A percentile compares a stretch with the other conserved stretches of the same genome.
phyloP scores from a whole-genome alignment of 2,113 vertebrate species.

The Bubo bubo region DNA sequence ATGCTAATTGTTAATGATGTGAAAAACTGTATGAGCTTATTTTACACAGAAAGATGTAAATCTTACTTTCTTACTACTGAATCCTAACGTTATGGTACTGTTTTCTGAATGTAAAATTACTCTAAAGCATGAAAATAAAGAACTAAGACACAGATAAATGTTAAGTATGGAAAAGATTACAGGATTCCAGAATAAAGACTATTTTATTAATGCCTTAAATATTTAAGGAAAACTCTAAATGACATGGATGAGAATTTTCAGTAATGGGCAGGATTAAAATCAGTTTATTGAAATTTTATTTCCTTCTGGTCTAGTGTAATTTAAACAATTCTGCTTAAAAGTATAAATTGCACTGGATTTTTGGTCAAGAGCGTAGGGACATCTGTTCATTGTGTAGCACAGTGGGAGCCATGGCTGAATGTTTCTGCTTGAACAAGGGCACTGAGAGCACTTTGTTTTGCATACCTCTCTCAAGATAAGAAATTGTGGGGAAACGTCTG shows the following conservation, averaged over 20 bases:
- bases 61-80: neutral
- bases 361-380: neutral
- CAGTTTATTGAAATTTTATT: neutral
- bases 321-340: neutral
- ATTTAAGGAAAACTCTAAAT: neutral
- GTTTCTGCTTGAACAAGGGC: neutral
- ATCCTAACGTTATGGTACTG: neutral
- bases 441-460: neutral
- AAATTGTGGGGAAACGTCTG: neutral
- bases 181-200: neutral
- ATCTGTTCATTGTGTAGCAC: neutral
- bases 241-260: neutral
- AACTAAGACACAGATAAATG: neutral
- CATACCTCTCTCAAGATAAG: slow-evolving; percentile 3
- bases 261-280: neutral
- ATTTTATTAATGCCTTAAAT: neutral
- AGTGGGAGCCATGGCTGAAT: neutral
- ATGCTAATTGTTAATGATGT: neutral
- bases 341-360: neutral
- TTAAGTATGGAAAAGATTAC: neutral
- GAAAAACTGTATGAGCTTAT: neutral
- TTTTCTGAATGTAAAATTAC: neutral
- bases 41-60: neutral
- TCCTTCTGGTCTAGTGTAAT: neutral
- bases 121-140: neutral